Evolutionary conservation across 2,797 vertebrate genomes (phyloP).

Genomic region (Iguana delicatissima): DNA sequence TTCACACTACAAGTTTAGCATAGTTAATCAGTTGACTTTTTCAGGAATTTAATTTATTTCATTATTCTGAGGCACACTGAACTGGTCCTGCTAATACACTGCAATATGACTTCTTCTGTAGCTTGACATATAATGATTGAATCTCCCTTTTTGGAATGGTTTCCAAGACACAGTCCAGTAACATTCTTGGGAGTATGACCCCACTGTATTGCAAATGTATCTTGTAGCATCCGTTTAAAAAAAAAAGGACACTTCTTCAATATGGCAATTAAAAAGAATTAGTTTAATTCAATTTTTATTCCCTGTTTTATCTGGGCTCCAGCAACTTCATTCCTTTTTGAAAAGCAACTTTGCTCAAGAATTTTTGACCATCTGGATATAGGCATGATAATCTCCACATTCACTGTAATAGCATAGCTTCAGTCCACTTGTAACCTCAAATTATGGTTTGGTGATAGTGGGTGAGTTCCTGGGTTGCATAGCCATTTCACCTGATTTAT

Average conservation of each 20-base stretch:
- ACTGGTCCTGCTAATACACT: neutral
- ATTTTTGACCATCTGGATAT: conserved; percentile 42
- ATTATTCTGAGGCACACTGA: neutral
- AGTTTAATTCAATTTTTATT: neutral
- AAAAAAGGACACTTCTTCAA: neutral
- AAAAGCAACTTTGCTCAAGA: neutral
- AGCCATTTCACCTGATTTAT: neutral
- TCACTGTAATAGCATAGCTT: conserved; percentile 42
- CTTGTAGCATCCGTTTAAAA: neutral
- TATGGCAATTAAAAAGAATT: neutral
- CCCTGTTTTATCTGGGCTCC: neutral
- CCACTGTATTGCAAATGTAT: neutral
- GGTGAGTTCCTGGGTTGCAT: neutral
- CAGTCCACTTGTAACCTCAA: neutral
- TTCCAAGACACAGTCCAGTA: neutral
- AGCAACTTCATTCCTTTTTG: conserved; percentile 17
- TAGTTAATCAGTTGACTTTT: neutral
- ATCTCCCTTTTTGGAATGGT: neutral
- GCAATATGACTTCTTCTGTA: neutral
- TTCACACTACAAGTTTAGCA: neutral
- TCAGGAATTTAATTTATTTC: neutral
- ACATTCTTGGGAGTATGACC: neutral
- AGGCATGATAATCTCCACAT: conserved; percentile 47
- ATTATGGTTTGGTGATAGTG: neutral
- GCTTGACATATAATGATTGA: neutral